Evolutionary conservation across 2,888 invertebrate species (phyloP).

Genomic region (Drosophila mimetica): DNA sequence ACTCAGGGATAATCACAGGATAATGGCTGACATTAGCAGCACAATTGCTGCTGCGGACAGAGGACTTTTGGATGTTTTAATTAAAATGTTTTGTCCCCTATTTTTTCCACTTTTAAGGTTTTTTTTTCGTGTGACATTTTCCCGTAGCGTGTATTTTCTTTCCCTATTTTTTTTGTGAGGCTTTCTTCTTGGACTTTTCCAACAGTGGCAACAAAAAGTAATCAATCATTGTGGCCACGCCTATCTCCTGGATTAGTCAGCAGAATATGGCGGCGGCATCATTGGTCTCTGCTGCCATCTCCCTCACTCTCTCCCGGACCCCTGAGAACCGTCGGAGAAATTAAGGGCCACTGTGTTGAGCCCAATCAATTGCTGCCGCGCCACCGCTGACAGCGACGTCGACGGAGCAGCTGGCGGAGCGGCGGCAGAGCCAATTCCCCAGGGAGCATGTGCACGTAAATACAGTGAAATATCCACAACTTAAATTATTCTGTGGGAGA

Average conservation of each 20-base stretch:
- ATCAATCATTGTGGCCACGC: constrained; percentile 84
- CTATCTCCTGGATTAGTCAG: constrained; percentile 83
- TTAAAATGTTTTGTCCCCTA: constrained; percentile 71
- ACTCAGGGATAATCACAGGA: constrained; percentile 77
- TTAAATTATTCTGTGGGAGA: neutral
- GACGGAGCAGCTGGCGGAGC: constrained; percentile 41
- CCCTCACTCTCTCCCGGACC: constrained; percentile 35
- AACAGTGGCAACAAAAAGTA: constrained; percentile 72
- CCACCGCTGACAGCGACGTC: constrained; percentile 59
- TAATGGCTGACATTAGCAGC: constrained; percentile 79
- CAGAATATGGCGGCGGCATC: constrained; percentile 81
- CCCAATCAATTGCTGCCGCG: constrained; percentile 77
- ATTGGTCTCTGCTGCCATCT: constrained; percentile 66
- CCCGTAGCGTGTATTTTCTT: constrained; percentile 28
- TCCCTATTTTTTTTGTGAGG: constrained; percentile 41
- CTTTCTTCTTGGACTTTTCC: constrained; percentile 69
- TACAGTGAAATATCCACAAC: neutral
- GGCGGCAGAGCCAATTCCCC: constrained; percentile 42
- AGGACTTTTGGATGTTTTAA: constrained; percentile 75
- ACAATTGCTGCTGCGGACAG: constrained; percentile 48
- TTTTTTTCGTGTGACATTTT: constrained; percentile 63
- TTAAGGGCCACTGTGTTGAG: constrained; percentile 65
- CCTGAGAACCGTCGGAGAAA: constrained; percentile 23
- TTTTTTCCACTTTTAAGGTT: constrained; percentile 21
- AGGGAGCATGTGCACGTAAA: constrained; percentile 36